Conservation (phyloP, 2,888 invertebrate species). For the Pheosia tremula region DNA sequence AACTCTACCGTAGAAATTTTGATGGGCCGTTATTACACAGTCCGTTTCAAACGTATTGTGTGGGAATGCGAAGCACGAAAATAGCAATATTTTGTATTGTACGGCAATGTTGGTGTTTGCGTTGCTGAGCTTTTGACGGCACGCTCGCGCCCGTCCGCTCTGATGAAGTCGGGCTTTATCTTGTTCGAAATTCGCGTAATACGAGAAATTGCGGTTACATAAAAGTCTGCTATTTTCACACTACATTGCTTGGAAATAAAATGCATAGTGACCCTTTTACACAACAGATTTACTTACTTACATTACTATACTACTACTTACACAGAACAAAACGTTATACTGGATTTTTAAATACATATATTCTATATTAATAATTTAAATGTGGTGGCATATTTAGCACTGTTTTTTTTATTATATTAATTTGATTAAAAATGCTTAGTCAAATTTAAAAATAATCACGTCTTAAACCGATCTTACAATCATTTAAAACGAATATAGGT, state of each 20-base stretch:
- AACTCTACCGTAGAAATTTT: conserved; percentile 75
- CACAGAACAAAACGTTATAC: too few species aligned
- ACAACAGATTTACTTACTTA: too few species aligned
- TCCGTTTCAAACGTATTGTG: conserved; percentile 77
- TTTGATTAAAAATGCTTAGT: too few species aligned
- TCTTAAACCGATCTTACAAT: background rate
- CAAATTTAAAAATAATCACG: too few species aligned
- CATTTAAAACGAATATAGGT: background rate
- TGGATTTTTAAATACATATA: too few species aligned
- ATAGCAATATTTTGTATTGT: conserved; percentile 56
- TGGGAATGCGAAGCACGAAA: conserved; percentile 57
- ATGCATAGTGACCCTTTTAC: too few species aligned
- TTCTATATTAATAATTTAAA: too few species aligned
- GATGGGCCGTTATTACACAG: conserved; percentile 78
- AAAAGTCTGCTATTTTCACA: background rate
- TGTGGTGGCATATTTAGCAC: too few species aligned
- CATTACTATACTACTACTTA: too few species aligned
- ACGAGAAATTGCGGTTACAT: background rate
- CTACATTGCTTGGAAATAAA: background rate
- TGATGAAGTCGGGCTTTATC: conserved; percentile 42
- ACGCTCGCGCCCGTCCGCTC: conserved; percentile 31
- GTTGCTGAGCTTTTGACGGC: conserved; percentile 38
- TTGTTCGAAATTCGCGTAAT: conserved; percentile 25
- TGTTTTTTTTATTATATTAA: too few species aligned
- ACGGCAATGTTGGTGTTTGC: conserved; percentile 29